These are phyloP conservation scores for Zoanthus sansibaricus DNA, from an alignment of 92 coral and sea anemone genomes.

Conservation along the genomic window DNA sequence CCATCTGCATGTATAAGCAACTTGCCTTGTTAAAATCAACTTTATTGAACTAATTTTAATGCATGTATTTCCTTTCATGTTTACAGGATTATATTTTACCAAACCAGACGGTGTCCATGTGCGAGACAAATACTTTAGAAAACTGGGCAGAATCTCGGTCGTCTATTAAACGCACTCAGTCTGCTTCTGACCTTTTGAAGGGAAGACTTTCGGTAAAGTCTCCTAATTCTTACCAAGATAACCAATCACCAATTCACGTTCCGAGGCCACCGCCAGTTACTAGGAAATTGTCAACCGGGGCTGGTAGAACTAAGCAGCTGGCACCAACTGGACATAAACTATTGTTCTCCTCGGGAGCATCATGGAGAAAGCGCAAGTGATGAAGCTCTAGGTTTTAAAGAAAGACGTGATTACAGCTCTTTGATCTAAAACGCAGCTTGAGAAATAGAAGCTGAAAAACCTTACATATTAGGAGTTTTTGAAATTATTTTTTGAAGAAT, in stretches of 20 bases:
- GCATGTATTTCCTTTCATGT: background rate
- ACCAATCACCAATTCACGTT: conserved; percentile 31
- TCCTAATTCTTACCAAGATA: conserved; percentile 27
- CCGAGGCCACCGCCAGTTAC: conserved; percentile 66
- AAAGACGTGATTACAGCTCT: too few species aligned
- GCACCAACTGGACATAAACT: conserved; percentile 47
- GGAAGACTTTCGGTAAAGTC: conserved; percentile 51
- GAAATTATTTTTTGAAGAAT: too few species aligned
- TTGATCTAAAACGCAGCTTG: too few species aligned
- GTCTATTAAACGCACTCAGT: conserved; percentile 72
- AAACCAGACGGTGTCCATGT: conserved; percentile 73
- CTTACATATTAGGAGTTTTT: too few species aligned
- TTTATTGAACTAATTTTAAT: background rate
- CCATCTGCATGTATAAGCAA: too few species aligned
- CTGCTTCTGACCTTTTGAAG: conserved; percentile 70
- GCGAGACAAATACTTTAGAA: conserved; percentile 58
- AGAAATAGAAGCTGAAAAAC: too few species aligned
- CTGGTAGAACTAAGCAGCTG: conserved; percentile 56
- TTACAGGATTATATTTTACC: conserved; percentile 79
- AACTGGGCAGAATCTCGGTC: conserved; percentile 56
- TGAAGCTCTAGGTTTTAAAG: background rate
- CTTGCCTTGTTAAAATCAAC: too few species aligned
- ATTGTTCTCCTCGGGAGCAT: conserved; percentile 82
- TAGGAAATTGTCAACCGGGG: conserved; percentile 68
- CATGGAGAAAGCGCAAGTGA: conserved; percentile 75